Evolutionary conservation across 2,113 vertebrate species (phyloP), one percentile per base, ranked within the genome.

Genomic region (Phyllostomus hastatus): DNA sequence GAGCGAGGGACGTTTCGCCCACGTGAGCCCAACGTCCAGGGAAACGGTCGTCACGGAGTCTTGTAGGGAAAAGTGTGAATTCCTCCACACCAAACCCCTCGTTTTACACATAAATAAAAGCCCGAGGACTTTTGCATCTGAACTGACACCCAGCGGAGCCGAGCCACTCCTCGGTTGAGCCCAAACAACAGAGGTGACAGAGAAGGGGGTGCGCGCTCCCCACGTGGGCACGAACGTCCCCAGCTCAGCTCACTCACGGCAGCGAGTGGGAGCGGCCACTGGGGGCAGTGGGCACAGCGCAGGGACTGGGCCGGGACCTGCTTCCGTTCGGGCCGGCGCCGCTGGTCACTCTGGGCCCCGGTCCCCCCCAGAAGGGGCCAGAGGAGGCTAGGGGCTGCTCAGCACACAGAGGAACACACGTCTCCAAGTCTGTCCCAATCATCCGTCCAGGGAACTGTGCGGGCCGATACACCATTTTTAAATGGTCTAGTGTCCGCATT

Each of bases 1-100:
- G 28, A 43, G 8, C 35, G 3, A 1, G 3, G 0, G 0, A n/a
- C 61, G 4, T 2, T 14, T 8, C n/a, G 33, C 48, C 31, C 1
- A n/a, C 0, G 31, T 4, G 15, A 26, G 67, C 66, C 3, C 4
- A 10, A 1, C 7, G 4, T 12, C 28, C 2, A 31, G 9, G 70
- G 10, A 26, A 28, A 48, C 38, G 48, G 48, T 26, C 50, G 16
- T 6, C 19, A 4, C 12, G 7, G 14, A 48, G 14, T 11, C 46
- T 31, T 22, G 17, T n/a, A 54, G 89, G 46, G 31, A 76, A 72
- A 73, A 61, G 19, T 1, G 33, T 7, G 87, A 28, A 3, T 57
- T 61, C n/a, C 17, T 9, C 85, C 15, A 28, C n/a, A 3, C 38
- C 46, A 11, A 67, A 9, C 1, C 16, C 20, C 5, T 41, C 20